These are phyloP conservation scores for Cinclus mexicanus DNA, from an alignment of 2,113 vertebrate genomes.

Conservation along the genomic window DNA sequence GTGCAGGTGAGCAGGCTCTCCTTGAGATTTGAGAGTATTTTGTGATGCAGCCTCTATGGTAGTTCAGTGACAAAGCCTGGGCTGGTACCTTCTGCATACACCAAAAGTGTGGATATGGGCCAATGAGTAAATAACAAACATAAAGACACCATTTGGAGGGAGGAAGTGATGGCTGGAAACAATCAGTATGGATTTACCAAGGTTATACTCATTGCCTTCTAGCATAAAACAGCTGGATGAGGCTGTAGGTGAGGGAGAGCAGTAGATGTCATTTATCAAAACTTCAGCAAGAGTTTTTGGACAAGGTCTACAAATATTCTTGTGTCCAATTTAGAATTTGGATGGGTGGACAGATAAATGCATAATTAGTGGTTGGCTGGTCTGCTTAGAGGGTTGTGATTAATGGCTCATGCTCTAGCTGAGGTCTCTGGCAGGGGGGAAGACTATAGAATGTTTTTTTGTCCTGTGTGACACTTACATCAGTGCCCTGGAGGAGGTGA, in stretches of 20 bases:
- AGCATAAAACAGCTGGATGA: not conserved
- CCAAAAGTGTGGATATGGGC: not conserved
- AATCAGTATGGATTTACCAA: not conserved
- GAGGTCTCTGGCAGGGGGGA: not conserved
- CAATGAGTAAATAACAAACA: not conserved
- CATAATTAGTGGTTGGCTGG: not conserved
- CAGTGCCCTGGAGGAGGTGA: not conserved
- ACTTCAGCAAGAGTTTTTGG: not conserved
- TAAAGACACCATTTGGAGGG: not conserved
- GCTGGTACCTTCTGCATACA: not conserved
- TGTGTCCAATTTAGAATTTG: not conserved
- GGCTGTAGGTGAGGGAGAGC: not conserved
- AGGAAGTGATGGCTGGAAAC: not conserved
- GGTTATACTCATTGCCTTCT: not conserved
- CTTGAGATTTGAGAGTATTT: not conserved
- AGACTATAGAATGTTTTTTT: not conserved
- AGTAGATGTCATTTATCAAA: not conserved
- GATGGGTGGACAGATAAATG: not conserved
- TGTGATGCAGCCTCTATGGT: not conserved
- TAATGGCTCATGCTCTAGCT: not conserved
- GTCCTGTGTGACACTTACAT: not conserved
- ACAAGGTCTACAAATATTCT: not conserved
- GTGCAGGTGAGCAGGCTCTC: not conserved
- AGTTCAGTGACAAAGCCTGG: not conserved
- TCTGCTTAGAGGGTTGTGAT: not conserved